A percentile compares a stretch with the other conserved stretches of the same genome.
These are phyloP conservation scores for Pipistrellus nathusii DNA, from an alignment of 2,797 vertebrate genomes.

Conservation along the genomic window DNA sequence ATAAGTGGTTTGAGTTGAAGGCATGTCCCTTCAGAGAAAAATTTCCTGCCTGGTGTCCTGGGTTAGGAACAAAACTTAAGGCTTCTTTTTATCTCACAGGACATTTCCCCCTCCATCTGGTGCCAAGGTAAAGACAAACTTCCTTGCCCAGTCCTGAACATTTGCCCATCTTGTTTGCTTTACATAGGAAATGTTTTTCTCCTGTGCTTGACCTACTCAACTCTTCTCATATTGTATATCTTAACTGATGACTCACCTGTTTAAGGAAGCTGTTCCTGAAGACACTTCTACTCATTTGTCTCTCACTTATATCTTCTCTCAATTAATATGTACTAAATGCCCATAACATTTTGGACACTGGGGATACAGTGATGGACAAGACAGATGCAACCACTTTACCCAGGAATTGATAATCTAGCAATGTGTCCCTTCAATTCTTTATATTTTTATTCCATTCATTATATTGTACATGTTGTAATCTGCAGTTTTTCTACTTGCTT, in stretches of 20 bases:
- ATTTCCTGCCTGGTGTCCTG: not conserved
- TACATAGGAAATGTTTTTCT: not conserved
- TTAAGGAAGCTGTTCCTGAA: slow-evolving; percentile 9
- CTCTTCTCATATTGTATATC: not conserved
- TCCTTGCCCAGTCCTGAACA: not conserved
- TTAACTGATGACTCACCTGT: not conserved
- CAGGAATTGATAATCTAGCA: not conserved
- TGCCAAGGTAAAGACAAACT: not conserved
- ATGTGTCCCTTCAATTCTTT: not conserved
- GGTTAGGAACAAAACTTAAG: not conserved
- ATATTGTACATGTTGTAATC: not conserved
- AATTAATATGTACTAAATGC: not conserved
- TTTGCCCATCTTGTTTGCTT: not conserved
- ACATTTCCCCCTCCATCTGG: not conserved
- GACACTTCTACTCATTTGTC: not conserved
- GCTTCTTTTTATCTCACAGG: not conserved
- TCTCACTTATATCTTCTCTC: not conserved
- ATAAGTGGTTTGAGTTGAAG: not conserved
- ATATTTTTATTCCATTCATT: not conserved
- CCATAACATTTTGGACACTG: not conserved
- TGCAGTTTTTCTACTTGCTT: slow-evolving; percentile 17
- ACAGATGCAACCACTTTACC: not conserved
- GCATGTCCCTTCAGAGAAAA: not conserved
- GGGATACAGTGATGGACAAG: not conserved
- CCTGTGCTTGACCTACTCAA: not conserved